A percentile compares a stretch with the other conserved stretches of the same genome.
These are phyloP conservation scores for Chauna torquata DNA, from an alignment of 2,113 vertebrate genomes.

Conservation along the genomic window DNA sequence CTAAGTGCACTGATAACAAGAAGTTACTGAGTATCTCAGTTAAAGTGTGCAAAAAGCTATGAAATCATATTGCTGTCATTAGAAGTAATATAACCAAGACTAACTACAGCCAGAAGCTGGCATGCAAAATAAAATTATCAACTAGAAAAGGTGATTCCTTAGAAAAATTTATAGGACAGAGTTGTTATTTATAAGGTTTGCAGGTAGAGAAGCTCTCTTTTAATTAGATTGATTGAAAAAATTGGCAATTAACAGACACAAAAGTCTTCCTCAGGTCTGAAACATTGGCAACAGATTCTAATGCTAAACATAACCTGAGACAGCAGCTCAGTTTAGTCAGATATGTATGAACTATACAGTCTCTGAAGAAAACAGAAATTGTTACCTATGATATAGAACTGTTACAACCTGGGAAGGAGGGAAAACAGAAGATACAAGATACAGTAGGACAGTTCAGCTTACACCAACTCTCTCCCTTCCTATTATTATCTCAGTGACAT, in stretches of 20 bases:
- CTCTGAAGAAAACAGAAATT: neutral
- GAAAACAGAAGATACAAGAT: neutral
- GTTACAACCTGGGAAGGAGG: neutral
- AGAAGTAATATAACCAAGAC: neutral
- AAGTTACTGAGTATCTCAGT: neutral
- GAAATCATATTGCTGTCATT: neutral
- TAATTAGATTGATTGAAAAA: neutral
- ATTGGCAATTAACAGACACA: neutral
- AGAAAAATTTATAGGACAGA: neutral
- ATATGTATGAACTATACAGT: neutral
- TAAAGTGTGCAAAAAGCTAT: neutral
- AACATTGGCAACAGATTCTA: neutral
- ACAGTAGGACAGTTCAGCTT: neutral
- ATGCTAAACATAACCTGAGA: neutral
- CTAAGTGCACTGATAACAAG: neutral
- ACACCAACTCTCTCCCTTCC: neutral
- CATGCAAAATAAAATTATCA: neutral
- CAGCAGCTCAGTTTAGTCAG: neutral
- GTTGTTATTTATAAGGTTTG: neutral
- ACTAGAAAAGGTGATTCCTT: neutral
- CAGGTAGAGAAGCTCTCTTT: neutral
- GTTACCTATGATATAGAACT: neutral
- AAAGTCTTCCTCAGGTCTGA: neutral
- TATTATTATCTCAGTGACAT: neutral
- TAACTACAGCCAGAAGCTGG: neutral